These are phyloP conservation scores for Hesperophylax magnus DNA, from an alignment of 1,140 invertebrate species.

Conservation along the genomic window DNA sequence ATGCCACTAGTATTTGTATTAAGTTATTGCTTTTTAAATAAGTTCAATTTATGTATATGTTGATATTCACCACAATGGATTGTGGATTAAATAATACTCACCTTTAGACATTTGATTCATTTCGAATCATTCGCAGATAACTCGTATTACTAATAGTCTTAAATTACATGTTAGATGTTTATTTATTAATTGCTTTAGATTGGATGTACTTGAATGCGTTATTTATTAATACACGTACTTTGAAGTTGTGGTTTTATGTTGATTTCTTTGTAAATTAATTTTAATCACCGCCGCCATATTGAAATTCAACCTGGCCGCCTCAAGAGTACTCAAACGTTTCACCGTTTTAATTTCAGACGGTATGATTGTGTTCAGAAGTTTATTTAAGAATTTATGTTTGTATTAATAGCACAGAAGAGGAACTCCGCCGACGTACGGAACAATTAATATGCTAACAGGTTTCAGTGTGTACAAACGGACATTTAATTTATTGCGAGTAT, in stretches of 20 bases:
- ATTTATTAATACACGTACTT: no score
- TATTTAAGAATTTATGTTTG: conserved; percentile 30
- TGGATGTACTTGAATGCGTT: no score
- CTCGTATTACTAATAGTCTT: not conserved
- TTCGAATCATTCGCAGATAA: no score
- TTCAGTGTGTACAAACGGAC: conserved; percentile 35
- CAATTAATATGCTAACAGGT: conserved; percentile 44
- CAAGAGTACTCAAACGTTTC: not conserved
- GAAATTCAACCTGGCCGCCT: not conserved
- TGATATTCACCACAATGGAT: not conserved
- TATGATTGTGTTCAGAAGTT: conserved; percentile 3
- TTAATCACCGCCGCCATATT: conserved; percentile 2
- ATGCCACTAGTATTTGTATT: conserved; percentile 21
- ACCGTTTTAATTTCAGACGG: conserved; percentile 17
- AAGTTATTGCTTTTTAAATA: conserved; percentile 19
- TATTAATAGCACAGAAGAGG: conserved; percentile 34
- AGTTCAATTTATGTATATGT: conserved; percentile 12
- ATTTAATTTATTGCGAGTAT: conserved; percentile 32
- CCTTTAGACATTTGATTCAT: no score
- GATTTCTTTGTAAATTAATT: conserved; percentile 23
- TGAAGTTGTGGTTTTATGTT: not conserved
- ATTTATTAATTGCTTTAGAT: no score
- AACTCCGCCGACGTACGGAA: conserved; percentile 29
- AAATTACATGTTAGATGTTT: conserved; percentile 5
- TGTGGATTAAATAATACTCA: no score